Evolutionary conservation across 2,113 vertebrate genomes (phyloP).

Genomic region (Lasiurus cinereus): DNA sequence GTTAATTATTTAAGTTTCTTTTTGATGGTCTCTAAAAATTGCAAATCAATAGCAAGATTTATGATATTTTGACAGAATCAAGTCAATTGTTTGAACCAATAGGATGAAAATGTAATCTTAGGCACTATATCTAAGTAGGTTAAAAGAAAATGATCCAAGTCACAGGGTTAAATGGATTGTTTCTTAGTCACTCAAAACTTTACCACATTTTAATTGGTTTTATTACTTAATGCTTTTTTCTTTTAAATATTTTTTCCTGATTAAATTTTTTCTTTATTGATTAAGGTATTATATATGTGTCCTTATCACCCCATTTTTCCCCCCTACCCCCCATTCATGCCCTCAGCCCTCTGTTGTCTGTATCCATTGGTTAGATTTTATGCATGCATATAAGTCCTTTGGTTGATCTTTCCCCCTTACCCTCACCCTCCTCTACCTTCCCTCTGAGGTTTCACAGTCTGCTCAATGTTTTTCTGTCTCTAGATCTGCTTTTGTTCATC

Average conservation of each 20-base stretch:
- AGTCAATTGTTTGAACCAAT: not conserved
- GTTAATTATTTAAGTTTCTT: not conserved
- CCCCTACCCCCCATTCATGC: too few species aligned
- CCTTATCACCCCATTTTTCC: too few species aligned
- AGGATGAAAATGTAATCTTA: not conserved
- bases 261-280: not conserved
- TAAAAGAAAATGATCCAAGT: not conserved
- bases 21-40: not conserved
- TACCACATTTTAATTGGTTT: not conserved
- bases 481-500: too few species aligned
- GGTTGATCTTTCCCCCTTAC: too few species aligned
- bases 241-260: not conserved
- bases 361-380: too few species aligned
- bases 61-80: not conserved
- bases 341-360: too few species aligned
- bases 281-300: too few species aligned
- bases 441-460: too few species aligned
- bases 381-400: too few species aligned
- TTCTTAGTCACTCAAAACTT: not conserved
- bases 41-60: not conserved
- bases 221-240: not conserved
- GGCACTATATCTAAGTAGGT: not conserved
- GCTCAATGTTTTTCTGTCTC: too few species aligned
- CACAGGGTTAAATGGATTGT: not conserved
- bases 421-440: too few species aligned